phyloP scores from a whole-genome alignment of 1,140 invertebrate genomes.

The Eueides isabella region DNA sequence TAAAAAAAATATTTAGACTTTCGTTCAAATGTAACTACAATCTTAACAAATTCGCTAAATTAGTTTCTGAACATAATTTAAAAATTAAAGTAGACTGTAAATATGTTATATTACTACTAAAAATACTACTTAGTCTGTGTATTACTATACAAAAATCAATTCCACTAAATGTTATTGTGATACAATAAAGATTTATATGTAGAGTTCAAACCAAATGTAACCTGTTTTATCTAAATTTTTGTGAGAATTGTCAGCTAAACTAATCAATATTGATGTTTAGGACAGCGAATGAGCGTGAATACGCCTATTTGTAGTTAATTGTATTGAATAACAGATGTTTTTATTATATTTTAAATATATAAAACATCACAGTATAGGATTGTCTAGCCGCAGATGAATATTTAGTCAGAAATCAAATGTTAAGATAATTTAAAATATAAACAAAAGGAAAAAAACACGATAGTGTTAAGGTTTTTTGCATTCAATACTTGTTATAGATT shows the following conservation, averaged over 20 bases:
- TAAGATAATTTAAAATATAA: background rate
- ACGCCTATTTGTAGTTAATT: background rate
- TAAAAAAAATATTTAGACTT: too few species aligned
- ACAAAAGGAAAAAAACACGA: background rate
- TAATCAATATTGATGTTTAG: background rate
- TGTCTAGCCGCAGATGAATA: background rate
- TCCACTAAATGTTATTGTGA: background rate
- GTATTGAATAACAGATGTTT: background rate
- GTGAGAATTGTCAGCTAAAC: background rate
- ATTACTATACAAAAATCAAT: too few species aligned
- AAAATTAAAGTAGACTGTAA: too few species aligned
- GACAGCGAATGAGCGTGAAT: background rate
- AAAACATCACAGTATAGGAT: background rate
- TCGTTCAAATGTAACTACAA: too few species aligned
- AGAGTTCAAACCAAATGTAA: background rate
- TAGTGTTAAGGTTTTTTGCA: background rate
- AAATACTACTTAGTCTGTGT: too few species aligned
- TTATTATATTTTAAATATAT: too few species aligned
- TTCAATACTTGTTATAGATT: constrained; percentile 44
- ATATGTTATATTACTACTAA: too few species aligned
- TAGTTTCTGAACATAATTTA: too few species aligned
- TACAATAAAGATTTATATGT: background rate
- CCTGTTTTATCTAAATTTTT: constrained; percentile 10
- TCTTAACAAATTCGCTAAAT: too few species aligned
- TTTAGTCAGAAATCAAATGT: constrained; percentile 16